phyloP scores from a whole-genome alignment of 2,888 invertebrate genomes.

The Synanthedon myopaeformis region DNA sequence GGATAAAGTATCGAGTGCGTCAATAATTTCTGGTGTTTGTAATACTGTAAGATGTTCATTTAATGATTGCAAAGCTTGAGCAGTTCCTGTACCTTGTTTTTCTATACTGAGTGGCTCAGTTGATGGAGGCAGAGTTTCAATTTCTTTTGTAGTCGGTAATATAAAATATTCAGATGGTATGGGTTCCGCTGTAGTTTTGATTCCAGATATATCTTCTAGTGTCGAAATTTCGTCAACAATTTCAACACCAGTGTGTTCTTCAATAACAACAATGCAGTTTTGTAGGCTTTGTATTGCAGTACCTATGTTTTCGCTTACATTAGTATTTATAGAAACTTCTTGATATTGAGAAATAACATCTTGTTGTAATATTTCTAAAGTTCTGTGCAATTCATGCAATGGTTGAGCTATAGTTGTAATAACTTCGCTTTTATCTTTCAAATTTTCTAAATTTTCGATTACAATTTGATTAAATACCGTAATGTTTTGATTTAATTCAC shows the following conservation, averaged over 20 bases:
- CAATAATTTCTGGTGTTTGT: constrained; percentile 41
- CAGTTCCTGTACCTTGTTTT: constrained; percentile 23
- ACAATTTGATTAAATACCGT: constrained; percentile 39
- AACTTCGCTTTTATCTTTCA: constrained; percentile 31
- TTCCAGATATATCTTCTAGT: constrained; percentile 68
- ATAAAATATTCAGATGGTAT: constrained; percentile 40
- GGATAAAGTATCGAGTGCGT: constrained; percentile 43
- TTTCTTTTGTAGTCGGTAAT: constrained; percentile 35
- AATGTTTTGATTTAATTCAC: constrained; percentile 45
- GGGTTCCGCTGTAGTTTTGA: constrained; percentile 68
- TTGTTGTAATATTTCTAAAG: constrained; percentile 56
- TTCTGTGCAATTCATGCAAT: constrained; percentile 49
- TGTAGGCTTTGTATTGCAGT: constrained; percentile 48
- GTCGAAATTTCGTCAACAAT: constrained; percentile 65
- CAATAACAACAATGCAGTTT: constrained; percentile 55
- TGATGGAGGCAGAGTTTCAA: constrained; percentile 18
- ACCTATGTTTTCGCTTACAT: constrained; percentile 37
- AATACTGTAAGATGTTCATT: constrained; percentile 42
- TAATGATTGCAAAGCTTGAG: constrained; percentile 42
- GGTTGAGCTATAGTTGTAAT: constrained; percentile 54
- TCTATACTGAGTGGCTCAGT: constrained; percentile 19
- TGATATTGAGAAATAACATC: constrained; percentile 52
- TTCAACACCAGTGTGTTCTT: constrained; percentile 60
- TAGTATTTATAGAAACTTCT: constrained; percentile 31
- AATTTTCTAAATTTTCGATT: constrained; percentile 36